Percentiles rank a stretch among this genome's conserved stretches.
These are phyloP conservation scores for Romanogobio albipinnatus DNA, from an alignment of 2,113 vertebrate genomes.

Conservation along the genomic window DNA sequence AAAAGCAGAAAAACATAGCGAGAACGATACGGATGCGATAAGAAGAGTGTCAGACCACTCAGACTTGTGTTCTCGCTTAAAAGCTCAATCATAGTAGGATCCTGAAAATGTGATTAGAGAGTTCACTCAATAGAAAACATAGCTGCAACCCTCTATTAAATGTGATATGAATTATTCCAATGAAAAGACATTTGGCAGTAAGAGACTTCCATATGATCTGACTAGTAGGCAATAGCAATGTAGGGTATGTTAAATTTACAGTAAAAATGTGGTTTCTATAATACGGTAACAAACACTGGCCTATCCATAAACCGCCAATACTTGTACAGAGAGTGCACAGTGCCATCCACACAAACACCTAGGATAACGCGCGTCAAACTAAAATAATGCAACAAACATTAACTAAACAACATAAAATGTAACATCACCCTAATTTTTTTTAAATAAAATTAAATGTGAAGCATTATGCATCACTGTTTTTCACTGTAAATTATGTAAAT, in stretches of 20 bases:
- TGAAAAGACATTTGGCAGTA: background rate
- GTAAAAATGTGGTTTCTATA: background rate
- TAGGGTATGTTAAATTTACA: background rate
- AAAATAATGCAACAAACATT: background rate
- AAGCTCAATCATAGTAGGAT: background rate
- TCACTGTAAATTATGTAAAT: background rate
- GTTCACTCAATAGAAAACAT: background rate
- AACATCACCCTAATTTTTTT: background rate
- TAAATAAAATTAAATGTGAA: background rate
- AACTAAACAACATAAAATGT: background rate
- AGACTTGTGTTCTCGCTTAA: conserved; percentile 1
- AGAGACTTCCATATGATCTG: background rate
- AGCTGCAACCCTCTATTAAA: background rate
- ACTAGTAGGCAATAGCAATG: background rate
- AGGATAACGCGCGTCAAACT: background rate
- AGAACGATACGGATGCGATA: conserved; percentile 5
- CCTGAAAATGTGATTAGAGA: conserved; percentile 2
- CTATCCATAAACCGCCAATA: background rate
- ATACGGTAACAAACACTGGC: background rate
- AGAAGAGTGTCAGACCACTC: conserved; percentile 19
- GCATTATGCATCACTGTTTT: background rate
- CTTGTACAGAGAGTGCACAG: background rate
- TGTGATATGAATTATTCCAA: background rate
- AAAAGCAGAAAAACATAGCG: conserved; percentile 19
- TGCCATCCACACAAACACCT: background rate